Evolutionary conservation across 1,140 invertebrate genomes (phyloP), one percentile per base, ranked within the genome.

Genomic region (Micrasema minimum): DNA sequence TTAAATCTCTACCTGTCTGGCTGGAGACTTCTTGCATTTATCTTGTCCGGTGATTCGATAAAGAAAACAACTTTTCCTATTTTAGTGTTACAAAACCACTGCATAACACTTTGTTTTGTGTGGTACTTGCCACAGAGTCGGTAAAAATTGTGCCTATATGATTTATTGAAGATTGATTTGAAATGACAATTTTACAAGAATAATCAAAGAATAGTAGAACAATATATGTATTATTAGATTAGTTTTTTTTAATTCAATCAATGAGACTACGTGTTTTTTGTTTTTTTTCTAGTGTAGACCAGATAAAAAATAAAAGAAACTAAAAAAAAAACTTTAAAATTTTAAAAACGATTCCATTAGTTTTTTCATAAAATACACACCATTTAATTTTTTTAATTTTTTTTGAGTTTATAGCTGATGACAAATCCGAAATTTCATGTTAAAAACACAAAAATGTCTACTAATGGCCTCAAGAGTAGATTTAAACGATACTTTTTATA

Each of bases 21-120:
- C 16, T 16, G 20, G n/a, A 37, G 53, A 57, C 23, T 57, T 18
- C n/a, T 57, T 57, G 31, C 23, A 57, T 57, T 57, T 57, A 57
- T 51, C 48, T 51, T 10, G 7, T 4, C 3, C 14, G 4, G 16
- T 43, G 2, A 43, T 51, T 50, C 20, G 31, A 53, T 11, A 38
- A 1, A 1, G 14, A 43, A 43, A 43, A 43, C 14, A 43, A 43
- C 14, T 1, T 3, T 3, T 12, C 11, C 2, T 43, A 2, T 43
- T 12, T 43, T 43, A 12, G 38, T 14, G 38, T 2, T 14, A 43
- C 38, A n/a, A 10, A 3, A 12, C 38, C 38, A 43, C 11, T 12
- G 38, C 9, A 14, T 10, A 3, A 43, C 2, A 43, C 14, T 12
- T 14, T 43, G 11, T 43, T 1, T 12, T 2, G 11, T 12, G 11